Evolutionary conservation across 2,113 vertebrate species (phyloP), one percentile per base, ranked within the genome.

Genomic region (Hassar affinis): DNA sequence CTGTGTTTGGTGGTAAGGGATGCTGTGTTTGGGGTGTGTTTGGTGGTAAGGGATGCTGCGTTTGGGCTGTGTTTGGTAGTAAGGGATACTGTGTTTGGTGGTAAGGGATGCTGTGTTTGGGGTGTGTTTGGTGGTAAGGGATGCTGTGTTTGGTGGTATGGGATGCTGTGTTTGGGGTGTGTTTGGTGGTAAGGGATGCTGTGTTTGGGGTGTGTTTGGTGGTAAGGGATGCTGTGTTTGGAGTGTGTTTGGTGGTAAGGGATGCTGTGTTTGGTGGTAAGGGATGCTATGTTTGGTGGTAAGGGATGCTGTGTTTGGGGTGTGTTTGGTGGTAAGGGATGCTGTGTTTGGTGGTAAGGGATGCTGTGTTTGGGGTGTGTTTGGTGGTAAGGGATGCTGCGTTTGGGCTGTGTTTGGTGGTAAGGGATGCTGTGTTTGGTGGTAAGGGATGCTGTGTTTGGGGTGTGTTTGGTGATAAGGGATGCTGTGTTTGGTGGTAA

Each of bases 391-490:
- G 11, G 7, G 4, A 62, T 15, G 61, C 12, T 45, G 72, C 30
- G n/a, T 75, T 75, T 52, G 14, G 12, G 6, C 11, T 74, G 38
- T 74, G 42, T 27, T 74, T 49, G 72, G 64, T 38, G 15, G 33
- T 38, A 6, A 22, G 35, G 10, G 10, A 22, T 22, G 35, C 2
- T 68, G 54, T 30, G 8, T 33, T 35, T 52, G 14, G 33, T 51
- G 33, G 35, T 68, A 1, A n/a, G 62, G 17, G 25, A 71, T 17
- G 62, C 8, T 64, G 62, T 25, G 6, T 68, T 38, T 45, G 84
- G 81, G 69, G 66, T 84, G 76, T 74, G 82, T 79, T 74, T 45
- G 56, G 38, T 18, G 20, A 9, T 38, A 35, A 80, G 27, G 7
- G 78, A 35, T 51, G 27, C 68, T 51, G n/a, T 84, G 66, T 69